Evolutionary conservation across 2,888 invertebrate species (phyloP), one percentile per base, ranked within the genome.

Genomic region (Drosophila dives): DNA sequence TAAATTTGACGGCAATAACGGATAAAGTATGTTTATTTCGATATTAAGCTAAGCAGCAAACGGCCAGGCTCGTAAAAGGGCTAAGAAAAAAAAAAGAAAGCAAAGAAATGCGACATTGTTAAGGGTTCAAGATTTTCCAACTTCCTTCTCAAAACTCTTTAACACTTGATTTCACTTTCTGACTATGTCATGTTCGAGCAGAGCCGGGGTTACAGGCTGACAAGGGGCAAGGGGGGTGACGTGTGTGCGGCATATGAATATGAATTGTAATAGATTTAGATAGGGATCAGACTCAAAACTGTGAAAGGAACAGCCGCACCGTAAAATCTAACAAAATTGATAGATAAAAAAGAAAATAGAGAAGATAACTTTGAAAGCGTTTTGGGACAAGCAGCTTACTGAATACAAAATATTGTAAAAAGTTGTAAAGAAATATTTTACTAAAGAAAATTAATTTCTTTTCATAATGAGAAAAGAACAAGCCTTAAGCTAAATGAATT

Each of bases 1-100:
- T 87, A 87, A 87, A 87, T 87, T 87, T 75, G 71, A 74, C 82
- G 80, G 83, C 87, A 86, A 82, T 82, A 87, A 86, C 86, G 90
- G 80, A 88, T 86, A 84, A 89, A 89, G 90, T 88, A 86, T 89
- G 90, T 88, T 89, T 86, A 89, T 88, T 86, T 81, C 82, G 76
- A 82, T 89, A 89, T 87, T 89, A 88, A 74, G 88, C 88, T 79
- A 82, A 89, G 83, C 83, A 86, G 72, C 71, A 78, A 70, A 51
- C 53, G 69, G 61, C 72, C 70, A 51, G 40, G 62, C 64, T 74
- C 64, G 72, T 72, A 80, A 84, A 89, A 86, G 84, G 84, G 86
- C 74, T 86, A 73, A 72, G 62, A 67, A 68, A 60, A 49, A 20
- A 26, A 26, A 11, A 8, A 70, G 55, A 56, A 64, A 33, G 15